Percentiles rank a stretch among this genome's conserved stretches.
These are phyloP conservation scores for Molossus molossus DNA, from an alignment of 2,797 vertebrate species.

Conservation along the genomic window DNA sequence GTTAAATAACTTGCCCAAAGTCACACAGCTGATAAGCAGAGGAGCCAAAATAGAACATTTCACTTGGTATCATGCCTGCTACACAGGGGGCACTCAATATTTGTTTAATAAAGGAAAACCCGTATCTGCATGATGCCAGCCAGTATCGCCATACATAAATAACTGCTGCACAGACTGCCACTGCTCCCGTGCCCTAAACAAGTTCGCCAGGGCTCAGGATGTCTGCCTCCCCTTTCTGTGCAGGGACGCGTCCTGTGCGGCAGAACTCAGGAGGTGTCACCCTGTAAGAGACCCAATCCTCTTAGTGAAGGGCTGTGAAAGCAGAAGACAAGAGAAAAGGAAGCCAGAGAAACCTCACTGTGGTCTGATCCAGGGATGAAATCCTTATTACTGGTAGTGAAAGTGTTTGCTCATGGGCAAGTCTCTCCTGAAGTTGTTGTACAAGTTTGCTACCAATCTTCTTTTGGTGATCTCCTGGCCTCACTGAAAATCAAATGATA, in stretches of 20 bases:
- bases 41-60: background rate
- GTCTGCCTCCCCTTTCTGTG: background rate
- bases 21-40: background rate
- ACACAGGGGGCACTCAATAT: background rate
- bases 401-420: background rate
- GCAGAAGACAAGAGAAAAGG: background rate
- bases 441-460: conserved; percentile 10
- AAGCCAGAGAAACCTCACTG: background rate
- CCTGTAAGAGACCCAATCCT: background rate
- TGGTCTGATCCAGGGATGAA: background rate
- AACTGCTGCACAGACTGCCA: background rate
- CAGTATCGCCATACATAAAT: background rate
- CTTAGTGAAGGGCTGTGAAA: background rate
- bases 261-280: background rate
- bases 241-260: background rate
- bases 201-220: background rate
- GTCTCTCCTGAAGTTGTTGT: background rate
- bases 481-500: conserved; percentile 49
- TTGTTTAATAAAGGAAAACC: background rate
- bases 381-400: background rate
- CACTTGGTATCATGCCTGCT: background rate
- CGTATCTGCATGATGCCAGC: background rate
- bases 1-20: background rate
- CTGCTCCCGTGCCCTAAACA: background rate
- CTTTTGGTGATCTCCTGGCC: background rate